Conservation (phyloP, 2,888 invertebrate genomes). For the Microctonus brassicae region DNA sequence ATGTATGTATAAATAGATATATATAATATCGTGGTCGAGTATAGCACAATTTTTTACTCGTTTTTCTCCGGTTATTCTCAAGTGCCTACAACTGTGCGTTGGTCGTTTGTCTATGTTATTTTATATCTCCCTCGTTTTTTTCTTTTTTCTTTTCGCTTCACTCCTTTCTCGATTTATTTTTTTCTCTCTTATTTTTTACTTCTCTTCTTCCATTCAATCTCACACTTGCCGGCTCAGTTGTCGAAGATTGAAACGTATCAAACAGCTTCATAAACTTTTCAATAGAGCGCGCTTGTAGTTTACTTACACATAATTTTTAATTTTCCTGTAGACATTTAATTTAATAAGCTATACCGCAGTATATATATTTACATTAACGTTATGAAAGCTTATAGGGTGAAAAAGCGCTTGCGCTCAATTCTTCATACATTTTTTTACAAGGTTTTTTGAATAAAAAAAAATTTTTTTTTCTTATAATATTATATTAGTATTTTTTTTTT, state of each 20-base stretch:
- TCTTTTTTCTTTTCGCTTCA: not conserved
- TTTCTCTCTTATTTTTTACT: no score
- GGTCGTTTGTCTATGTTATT: not conserved
- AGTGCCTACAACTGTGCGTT: slow-evolving; percentile 4
- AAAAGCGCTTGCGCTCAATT: no score
- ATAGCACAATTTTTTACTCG: slow-evolving; percentile 13
- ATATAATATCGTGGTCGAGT: slow-evolving; percentile 30
- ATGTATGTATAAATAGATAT: not conserved
- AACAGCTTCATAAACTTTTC: slow-evolving; percentile 10
- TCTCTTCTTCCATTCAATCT: no score
- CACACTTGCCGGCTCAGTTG: slow-evolving; percentile 26
- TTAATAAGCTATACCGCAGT: no score
- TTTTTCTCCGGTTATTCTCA: slow-evolving; percentile 18
- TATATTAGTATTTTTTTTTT: no score
- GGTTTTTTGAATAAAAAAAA: no score
- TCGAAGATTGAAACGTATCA: not conserved
- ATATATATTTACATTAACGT: no score
- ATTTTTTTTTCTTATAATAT: no score
- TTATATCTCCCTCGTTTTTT: not conserved
- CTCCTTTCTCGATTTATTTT: not conserved
- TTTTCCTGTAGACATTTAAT: no score
- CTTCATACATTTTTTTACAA: no score
- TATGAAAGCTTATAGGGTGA: no score
- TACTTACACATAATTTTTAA: not conserved
- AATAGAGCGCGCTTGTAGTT: slow-evolving; percentile 33